These are phyloP conservation scores for Calypte anna DNA, from an alignment of 2,113 vertebrate genomes.

Conservation along the genomic window DNA sequence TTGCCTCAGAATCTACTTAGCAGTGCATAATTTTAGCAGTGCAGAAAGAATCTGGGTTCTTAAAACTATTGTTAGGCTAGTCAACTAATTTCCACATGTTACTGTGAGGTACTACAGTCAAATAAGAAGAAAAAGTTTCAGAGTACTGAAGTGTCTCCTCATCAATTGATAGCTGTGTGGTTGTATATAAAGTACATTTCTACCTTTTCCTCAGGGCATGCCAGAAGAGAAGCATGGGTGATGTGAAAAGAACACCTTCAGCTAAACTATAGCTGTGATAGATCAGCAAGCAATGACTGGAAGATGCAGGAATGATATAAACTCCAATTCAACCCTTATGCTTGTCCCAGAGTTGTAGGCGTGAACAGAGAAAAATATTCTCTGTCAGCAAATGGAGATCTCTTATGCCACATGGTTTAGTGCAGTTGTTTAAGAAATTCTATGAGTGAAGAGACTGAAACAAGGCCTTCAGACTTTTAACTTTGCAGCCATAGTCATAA, in stretches of 20 bases:
- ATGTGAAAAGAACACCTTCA: background rate
- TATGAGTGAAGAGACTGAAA: background rate
- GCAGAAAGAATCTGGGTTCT: background rate
- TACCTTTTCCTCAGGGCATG: background rate
- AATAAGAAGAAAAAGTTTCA: background rate
- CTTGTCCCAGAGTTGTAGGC: background rate
- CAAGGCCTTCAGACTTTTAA: background rate
- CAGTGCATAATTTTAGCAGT: constrained; percentile 9
- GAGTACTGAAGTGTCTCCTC: background rate
- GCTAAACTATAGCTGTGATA: background rate
- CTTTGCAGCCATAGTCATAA: background rate
- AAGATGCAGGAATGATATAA: background rate
- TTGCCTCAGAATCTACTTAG: constrained; percentile 60
- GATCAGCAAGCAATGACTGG: background rate
- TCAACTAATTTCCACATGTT: constrained; percentile 18
- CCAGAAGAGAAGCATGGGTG: background rate
- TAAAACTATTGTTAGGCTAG: constrained; percentile 4
- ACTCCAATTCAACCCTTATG: background rate
- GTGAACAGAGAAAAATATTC: background rate
- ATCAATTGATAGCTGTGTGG: background rate
- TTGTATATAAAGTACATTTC: background rate
- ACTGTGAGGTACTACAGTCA: background rate
- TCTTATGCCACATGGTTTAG: background rate
- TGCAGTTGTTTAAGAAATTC: background rate
- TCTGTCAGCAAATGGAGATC: background rate